Percentiles rank a stretch among this genome's conserved stretches.
Conservation (phyloP, 1,140 invertebrate genomes). For the Drosophila neocordata region DNA sequence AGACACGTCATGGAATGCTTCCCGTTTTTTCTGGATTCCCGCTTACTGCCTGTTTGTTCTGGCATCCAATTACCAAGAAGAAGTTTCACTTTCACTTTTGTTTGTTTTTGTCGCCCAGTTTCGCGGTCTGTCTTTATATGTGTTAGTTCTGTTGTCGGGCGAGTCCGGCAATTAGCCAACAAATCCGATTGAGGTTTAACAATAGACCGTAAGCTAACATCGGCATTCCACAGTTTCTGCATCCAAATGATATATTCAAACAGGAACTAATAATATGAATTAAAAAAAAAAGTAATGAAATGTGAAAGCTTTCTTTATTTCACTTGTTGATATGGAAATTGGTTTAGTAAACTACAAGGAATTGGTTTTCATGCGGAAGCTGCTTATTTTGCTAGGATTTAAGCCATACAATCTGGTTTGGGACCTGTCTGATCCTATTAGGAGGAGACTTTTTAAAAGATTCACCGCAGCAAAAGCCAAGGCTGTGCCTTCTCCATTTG, state of each 20-base stretch:
- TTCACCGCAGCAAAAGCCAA: too few species aligned
- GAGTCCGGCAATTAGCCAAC: conserved; percentile 26
- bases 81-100: conserved; percentile 26
- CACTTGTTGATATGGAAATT: too few species aligned
- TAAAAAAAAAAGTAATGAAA: too few species aligned
- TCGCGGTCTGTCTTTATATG: conserved; percentile 20
- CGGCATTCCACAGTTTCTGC: neutral
- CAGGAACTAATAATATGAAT: neutral
- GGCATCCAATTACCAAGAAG: conserved; percentile 39
- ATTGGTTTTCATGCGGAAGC: too few species aligned
- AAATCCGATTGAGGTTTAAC: conserved; percentile 23
- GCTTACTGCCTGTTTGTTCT: conserved; percentile 25
- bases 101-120: neutral
- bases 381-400: too few species aligned
- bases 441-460: too few species aligned
- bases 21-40: conserved; percentile 21
- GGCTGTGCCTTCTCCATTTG: too few species aligned
- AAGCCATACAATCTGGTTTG: too few species aligned
- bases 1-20: conserved; percentile 24
- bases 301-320: too few species aligned
- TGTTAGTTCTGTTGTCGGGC: neutral
- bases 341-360: too few species aligned
- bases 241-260: neutral
- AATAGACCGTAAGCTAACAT: conserved; percentile 6
- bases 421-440: too few species aligned